Evolutionary conservation across 2,113 vertebrate species (phyloP), one percentile per base, ranked within the genome.

Genomic region (Thinocorus orbignyianus): DNA sequence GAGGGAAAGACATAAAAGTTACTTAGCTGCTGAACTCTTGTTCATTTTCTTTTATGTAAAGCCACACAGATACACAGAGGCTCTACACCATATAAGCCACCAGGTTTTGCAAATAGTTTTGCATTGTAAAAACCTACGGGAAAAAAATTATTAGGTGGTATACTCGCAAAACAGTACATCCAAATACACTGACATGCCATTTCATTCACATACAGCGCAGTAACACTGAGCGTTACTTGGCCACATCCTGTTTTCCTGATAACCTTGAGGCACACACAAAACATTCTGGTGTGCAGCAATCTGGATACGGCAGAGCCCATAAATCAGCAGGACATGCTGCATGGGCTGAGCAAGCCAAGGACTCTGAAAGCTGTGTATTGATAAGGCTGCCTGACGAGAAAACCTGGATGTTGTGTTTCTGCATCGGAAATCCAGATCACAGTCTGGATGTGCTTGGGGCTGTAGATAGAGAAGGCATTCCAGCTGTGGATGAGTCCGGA

Each of bases 171-270:
- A 17, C 12, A 51, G 22, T 41, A 86, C 69, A 24, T 14, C 35
- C 55, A 72, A 51, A 42, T 19, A 42, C 33, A 33, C 61, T 37
- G 37, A 76, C 48, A 51, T 54, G 55, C 17, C 14, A 54, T 31
- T 71, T 73, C 37, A 6, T 69, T 42, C 52, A 44, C 28, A 39
- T 28, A 26, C 13, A 41, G 60, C 39, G 49, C 54, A 42, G 65
- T 49, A 57, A 61, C 0, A 3, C 82, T 48, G 62, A 64, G 85
- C 0, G 0, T 41, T 78, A 57, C 13, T 1, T 1, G 42, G 68
- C 42, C 52, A 54, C 55, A 70, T 81, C 65, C 60, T 24, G 70
- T 61, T 91, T 49, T 81, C 61, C 79, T 0, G 0, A 68, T 30
- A 65, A 58, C 13, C 76, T 72, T 6, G 1, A 78, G 86, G 76